A percentile compares a stretch with the other conserved stretches of the same genome.
These are phyloP conservation scores for Gnathonemus echidnorhynchus DNA, from an alignment of 2,113 vertebrate species.

Conservation along the genomic window DNA sequence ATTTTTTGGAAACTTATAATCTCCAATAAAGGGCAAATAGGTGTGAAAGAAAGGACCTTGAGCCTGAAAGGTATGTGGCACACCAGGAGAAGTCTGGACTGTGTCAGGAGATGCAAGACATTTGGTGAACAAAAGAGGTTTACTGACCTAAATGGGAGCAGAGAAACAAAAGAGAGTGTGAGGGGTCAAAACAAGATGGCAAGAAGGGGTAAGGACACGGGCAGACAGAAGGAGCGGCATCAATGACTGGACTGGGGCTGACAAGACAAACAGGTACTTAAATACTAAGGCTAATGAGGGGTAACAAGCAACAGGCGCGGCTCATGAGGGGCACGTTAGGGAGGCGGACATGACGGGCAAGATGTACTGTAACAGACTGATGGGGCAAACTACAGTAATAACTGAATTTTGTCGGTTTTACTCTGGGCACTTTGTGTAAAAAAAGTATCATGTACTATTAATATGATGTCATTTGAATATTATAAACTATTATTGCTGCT, in stretches of 20 bases:
- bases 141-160: not conserved
- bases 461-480: not conserved
- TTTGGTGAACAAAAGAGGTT: not conserved
- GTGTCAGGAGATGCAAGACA: not conserved
- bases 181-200: not conserved
- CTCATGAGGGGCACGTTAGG: not conserved
- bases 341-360: not conserved
- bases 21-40: constrained; percentile 3
- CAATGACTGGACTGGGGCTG: not conserved
- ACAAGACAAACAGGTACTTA: not conserved
- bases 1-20: not conserved
- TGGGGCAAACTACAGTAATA: constrained; percentile 2
- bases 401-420: not conserved
- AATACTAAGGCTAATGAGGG: not conserved
- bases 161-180: not conserved
- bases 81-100: not conserved
- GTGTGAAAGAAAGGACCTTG: not conserved
- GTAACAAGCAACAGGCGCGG: not conserved
- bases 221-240: not conserved
- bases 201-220: not conserved
- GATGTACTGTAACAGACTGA: constrained; percentile 19
- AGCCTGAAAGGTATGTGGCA: not conserved
- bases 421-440: not conserved
- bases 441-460: constrained; percentile 17
- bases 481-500: not conserved